Evolutionary conservation across 1,140 invertebrate species (phyloP), one percentile per base, ranked within the genome.

Genomic region (Gerris buenoi): DNA sequence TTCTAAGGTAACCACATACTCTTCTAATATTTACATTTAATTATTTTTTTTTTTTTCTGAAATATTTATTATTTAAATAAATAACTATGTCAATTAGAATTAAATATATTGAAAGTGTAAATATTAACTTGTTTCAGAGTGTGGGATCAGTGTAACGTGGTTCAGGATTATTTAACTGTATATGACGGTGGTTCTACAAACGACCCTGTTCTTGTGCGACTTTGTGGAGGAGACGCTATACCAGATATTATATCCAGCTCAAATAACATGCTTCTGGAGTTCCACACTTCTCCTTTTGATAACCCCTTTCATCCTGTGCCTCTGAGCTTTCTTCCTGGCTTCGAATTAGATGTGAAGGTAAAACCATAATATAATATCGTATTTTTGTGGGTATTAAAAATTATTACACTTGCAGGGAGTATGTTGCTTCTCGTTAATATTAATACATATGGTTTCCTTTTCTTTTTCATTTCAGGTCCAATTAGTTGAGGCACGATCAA

Each of bases 181-280:
- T 89, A 88, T 78, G 89, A 92, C 73, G 90, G 90, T 0, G 83
- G 83, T n/a, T 84, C 84, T 1, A 81, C 82, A 15, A 81, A 82
- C 25, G 86, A 87, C 56, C 86, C 88, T 1, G 84, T 89, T 5
- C 77, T 92, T 28, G 86, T 89, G 2, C 81, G 89, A 68, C 79
- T 92, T 63, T 92, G 90, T 75, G 89, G 89, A n/a, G 88, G 88
- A 1, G 89, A 91, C 73, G 84, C 83, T 1, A 85, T 91, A 2
- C 88, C 89, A 14, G 87, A 89, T 75, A 88, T 92, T 68, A 82
- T 89, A 70, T 89, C 86, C 73, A 85, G 87, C 73, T 85, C 86
- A 18, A 83, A 88, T 64, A 85, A 88, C 72, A 85, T 91, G 83
- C 78, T 90, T 23, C 79, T 92, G 26, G 88, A 89, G 75, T 90